Base-by-base conservation (phyloP, 1,140 invertebrate species). In the Tetragonula clypearis region DNA sequence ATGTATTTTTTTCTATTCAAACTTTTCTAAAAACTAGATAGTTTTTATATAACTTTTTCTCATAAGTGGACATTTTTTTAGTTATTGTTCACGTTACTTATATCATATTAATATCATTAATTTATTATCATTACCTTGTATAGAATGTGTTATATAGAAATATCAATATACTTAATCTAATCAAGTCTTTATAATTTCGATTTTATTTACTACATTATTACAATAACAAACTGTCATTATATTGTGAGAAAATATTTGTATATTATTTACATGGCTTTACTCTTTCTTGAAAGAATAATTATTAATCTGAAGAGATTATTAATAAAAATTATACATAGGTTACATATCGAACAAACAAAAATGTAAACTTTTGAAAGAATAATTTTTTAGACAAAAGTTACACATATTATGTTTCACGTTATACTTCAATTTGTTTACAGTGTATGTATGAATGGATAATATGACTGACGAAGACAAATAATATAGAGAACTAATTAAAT, bases 401-500 rank as follows among this genome's bases (percentile, higher is more conserved):
- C n/a, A 74, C 35, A n/a, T 41, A 58, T 56, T 58, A 9, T 19
- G 58, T 71, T 84, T 55, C 41, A 72, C 1, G 21, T 15, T 84
- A 79, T 72, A 72, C 21, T 62, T 79, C 17, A 41, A 77, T 56
- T 69, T 30, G 53, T 26, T 71, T 72, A 26, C 23, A 30, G 62
- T 23, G n/a, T 9, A 30, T 19, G 14, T 49, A 77, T 75, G 62
- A 81, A 19, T 62, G 65, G 75, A 85, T 53, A 69, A 79, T 71
- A 56, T 56, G 26, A 60, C n/a, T 69, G 60, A 74, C 71, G 81
- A 87, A 79, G 69, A 62, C 82, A 71, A 49, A 83, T 82, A 49
- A 83, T 82, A 82, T 76, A 62, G 74, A 72, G 58, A 89, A 89
- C 58, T 71, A 56, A 82, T 87, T 72, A 82, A 68, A 62, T 73